A percentile compares a stretch with the other conserved stretches of the same genome.
Evolutionary conservation across 1,140 invertebrate species (phyloP).

Genomic region (Hypothenemus hampei): DNA sequence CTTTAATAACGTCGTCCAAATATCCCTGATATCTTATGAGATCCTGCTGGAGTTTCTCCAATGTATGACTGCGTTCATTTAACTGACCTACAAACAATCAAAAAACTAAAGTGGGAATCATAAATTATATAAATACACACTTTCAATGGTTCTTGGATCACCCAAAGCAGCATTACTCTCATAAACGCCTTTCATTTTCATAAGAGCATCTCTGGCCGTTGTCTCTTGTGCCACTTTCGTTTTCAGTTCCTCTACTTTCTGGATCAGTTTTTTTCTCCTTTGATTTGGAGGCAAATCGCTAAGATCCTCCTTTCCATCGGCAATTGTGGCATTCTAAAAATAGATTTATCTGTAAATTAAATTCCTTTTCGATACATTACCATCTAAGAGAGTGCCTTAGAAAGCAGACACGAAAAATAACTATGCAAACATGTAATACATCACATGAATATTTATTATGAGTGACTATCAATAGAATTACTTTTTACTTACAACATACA

Average conservation of each 20-base stretch:
- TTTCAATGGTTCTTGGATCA: slow-evolving; percentile 92
- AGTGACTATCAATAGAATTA: too few species aligned
- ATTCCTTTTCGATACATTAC: too few species aligned
- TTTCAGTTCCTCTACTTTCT: slow-evolving; percentile 83
- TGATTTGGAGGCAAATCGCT: slow-evolving; percentile 96
- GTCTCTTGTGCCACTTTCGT: slow-evolving; percentile 88
- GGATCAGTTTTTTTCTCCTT: slow-evolving; percentile 86
- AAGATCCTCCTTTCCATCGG: slow-evolving; percentile 87
- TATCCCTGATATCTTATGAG: slow-evolving; percentile 62
- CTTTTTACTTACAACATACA: too few species aligned
- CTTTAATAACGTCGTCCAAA: slow-evolving; percentile 56
- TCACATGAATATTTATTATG: too few species aligned
- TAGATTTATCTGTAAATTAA: too few species aligned
- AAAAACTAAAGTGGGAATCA: background rate
- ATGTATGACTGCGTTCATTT: slow-evolving; percentile 85
- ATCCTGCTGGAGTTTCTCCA: slow-evolving; percentile 84
- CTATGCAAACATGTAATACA: too few species aligned
- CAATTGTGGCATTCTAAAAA: slow-evolving; percentile 76
- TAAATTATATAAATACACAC: slow-evolving; percentile 34
- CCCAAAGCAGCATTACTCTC: slow-evolving; percentile 92
- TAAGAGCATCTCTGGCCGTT: slow-evolving; percentile 89
- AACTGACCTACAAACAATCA: slow-evolving; percentile 64
- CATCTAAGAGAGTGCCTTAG: too few species aligned
- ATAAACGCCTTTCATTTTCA: slow-evolving; percentile 99
- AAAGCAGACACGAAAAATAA: too few species aligned